Conservation (phyloP, 2,888 invertebrate species). For the Campopleginae sp. region DNA sequence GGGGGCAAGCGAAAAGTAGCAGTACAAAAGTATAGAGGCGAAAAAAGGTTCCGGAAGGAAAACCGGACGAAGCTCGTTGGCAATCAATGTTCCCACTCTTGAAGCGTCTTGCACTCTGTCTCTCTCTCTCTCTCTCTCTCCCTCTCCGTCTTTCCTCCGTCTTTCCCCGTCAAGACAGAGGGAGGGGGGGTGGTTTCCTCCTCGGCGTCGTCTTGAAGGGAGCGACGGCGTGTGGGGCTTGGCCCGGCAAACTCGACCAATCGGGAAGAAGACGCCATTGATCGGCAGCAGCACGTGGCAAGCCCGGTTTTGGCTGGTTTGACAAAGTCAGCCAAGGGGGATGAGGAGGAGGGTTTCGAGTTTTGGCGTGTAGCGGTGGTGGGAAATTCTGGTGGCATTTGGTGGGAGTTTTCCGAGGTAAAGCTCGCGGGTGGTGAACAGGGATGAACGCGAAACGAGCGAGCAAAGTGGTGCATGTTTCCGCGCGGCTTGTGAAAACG, state of each 20-base stretch:
- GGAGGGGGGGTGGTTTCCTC: slow-evolving; percentile 27
- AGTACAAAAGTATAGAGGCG: slow-evolving; percentile 26
- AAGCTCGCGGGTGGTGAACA: slow-evolving; percentile 25
- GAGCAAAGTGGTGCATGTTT: slow-evolving; percentile 53
- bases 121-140: slow-evolving; percentile 27
- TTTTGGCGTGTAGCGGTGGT: slow-evolving; percentile 22
- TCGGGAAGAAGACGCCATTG: slow-evolving; percentile 83
- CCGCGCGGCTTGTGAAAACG: slow-evolving; percentile 47
- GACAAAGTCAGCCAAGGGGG: slow-evolving; percentile 44
- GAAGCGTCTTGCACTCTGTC: slow-evolving; percentile 56
- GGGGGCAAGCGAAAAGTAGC: slow-evolving; percentile 62
- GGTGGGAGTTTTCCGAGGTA: slow-evolving; percentile 48
- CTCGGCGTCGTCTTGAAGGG: slow-evolving; percentile 66
- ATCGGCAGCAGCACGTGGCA: slow-evolving; percentile 84
- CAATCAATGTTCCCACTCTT: slow-evolving; percentile 83
- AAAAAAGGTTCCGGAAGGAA: slow-evolving; percentile 61
- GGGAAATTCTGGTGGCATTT: slow-evolving; percentile 39
- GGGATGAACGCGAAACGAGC: too few species aligned
- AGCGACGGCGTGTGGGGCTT: slow-evolving; percentile 75
- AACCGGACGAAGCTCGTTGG: slow-evolving; percentile 77
- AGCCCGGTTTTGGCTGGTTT: slow-evolving; percentile 72
- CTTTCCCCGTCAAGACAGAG: slow-evolving; percentile 40
- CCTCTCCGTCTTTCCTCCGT: slow-evolving; percentile 35
- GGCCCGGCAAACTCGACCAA: slow-evolving; percentile 80
- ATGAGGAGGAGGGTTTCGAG: slow-evolving; percentile 43